Evolutionary conservation across 1,140 invertebrate species (phyloP), one percentile per base, ranked within the genome.

Genomic region (Papilio machaon): DNA sequence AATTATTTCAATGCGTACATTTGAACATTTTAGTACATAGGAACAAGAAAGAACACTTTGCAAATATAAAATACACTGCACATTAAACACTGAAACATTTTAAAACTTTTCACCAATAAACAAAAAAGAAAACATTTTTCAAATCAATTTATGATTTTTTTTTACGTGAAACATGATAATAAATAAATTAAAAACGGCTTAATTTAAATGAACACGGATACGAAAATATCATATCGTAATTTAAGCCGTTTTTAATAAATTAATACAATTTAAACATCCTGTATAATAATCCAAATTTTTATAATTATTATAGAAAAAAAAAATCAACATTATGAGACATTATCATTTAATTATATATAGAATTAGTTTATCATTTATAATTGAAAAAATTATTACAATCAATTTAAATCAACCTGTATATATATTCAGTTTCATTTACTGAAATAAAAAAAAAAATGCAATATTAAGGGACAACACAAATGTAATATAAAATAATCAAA

Each of bases 41-140:
- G 54, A 58, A 58, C 54, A 58, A 58, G 54, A 58, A 6, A 58
- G 54, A 58, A 19, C 7, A 43, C 7, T 43, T 7, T 30, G 23
- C 23, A 30, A 64, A 30, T 30, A 64, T 5, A 0, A 64, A 30
- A 64, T 64, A 64, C 60, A 64, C 9, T 30, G 9, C 23, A 64
- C 23, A 38, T 2, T 0, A 70, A 30, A 70, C 23, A 70, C 23
- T 70, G 13, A 70, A 35, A 70, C 35, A 64, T 30, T 64, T 30
- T 30, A 70, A 30, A 70, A 70, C n/a, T n/a, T n/a, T 70, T 38
- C 35, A 5, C 8, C 35, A 73, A 79, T 79, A 76, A 60, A 79
- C 73, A 83, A 81, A 81, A 52, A 82, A n/a, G n/a, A n/a, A n/a
- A n/a, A n/a, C n/a, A n/a, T n/a, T n/a, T 73, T 30, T 4, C 19